Conservation (phyloP, 2,888 invertebrate genomes). For the Altica lythri region DNA sequence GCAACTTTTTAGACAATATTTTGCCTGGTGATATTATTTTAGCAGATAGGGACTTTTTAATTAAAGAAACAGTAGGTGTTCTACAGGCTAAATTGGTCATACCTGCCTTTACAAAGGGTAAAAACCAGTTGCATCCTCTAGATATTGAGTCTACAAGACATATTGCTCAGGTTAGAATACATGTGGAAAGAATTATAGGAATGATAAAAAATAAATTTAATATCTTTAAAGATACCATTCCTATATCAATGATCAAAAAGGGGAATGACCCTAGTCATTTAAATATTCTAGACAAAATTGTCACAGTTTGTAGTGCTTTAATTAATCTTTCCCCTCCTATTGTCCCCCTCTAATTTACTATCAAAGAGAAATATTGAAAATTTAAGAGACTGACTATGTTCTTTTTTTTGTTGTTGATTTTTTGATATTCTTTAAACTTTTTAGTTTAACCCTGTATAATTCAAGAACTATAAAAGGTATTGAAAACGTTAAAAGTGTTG, state of each 20-base stretch:
- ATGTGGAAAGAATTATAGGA: conserved; percentile 33
- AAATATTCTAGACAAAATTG: conserved; percentile 26
- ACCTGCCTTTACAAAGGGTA: conserved; percentile 35
- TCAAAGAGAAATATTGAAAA: no score
- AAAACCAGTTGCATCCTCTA: conserved; percentile 31
- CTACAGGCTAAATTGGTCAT: conserved; percentile 27
- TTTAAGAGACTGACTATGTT: no score
- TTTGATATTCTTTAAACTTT: no score
- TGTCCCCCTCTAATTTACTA: no score
- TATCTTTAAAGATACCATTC: not conserved
- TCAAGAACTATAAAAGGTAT: no score
- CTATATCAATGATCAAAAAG: not conserved
- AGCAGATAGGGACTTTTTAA: conserved; percentile 35
- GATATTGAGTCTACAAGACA: conserved; percentile 34
- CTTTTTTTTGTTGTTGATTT: no score
- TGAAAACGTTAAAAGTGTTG: no score
- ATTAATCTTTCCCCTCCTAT: conserved; percentile 23
- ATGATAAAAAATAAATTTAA: not conserved
- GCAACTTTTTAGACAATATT: conserved; percentile 16
- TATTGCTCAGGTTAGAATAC: conserved; percentile 35
- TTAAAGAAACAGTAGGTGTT: conserved; percentile 27
- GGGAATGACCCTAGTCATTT: not conserved
- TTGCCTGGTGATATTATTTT: conserved; percentile 31
- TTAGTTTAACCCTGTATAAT: no score
- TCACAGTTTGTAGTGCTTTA: conserved; percentile 30